Evolutionary conservation across 2,888 invertebrate genomes (phyloP).

Genomic region (Aphelenchoides bicaudatus): DNA sequence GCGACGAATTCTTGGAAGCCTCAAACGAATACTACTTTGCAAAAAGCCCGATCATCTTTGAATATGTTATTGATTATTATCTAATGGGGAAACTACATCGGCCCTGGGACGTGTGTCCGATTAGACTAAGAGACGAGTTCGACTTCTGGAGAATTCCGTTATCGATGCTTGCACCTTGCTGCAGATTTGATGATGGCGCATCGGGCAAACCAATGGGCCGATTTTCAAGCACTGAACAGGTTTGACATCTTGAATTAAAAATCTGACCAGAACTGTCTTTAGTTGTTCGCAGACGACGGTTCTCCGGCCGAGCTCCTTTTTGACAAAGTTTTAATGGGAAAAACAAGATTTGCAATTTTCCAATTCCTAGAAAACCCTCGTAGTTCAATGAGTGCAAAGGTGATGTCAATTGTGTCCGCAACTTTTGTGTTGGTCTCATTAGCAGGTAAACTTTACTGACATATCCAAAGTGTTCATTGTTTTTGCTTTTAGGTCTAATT

Average conservation of each 20-base stretch:
- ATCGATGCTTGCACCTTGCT: slow-evolving; percentile 33
- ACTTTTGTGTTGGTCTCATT: slow-evolving; percentile 54
- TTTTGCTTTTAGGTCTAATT: too few relatives aligned
- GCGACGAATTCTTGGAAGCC: slow-evolving; percentile 47
- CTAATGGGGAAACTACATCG: slow-evolving; percentile 53
- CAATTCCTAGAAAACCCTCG: slow-evolving; percentile 54
- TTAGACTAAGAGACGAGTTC: slow-evolving; percentile 50
- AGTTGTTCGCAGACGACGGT: slow-evolving; percentile 41
- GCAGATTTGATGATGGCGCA: slow-evolving; percentile 31
- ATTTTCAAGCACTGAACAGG: slow-evolving; percentile 20
- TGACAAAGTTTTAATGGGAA: slow-evolving; percentile 43
- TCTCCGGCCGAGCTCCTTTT: slow-evolving; percentile 44
- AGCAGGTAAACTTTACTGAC: slow-evolving; percentile 36
- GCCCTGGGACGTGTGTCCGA: slow-evolving; percentile 59
- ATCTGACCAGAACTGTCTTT: slow-evolving; percentile 11
- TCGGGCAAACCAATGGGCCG: slow-evolving; percentile 16
- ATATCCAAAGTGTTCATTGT: slow-evolving; percentile 21
- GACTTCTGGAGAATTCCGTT: slow-evolving; percentile 56
- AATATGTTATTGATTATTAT: slow-evolving; percentile 53
- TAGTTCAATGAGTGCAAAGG: slow-evolving; percentile 48
- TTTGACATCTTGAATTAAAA: background rate
- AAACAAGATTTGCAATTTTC: slow-evolving; percentile 30
- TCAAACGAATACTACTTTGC: slow-evolving; percentile 54
- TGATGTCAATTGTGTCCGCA: slow-evolving; percentile 53
- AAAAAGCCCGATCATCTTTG: slow-evolving; percentile 52